Conservation (phyloP, 2,797 vertebrate species). For the Notolabrus celidotus region DNA sequence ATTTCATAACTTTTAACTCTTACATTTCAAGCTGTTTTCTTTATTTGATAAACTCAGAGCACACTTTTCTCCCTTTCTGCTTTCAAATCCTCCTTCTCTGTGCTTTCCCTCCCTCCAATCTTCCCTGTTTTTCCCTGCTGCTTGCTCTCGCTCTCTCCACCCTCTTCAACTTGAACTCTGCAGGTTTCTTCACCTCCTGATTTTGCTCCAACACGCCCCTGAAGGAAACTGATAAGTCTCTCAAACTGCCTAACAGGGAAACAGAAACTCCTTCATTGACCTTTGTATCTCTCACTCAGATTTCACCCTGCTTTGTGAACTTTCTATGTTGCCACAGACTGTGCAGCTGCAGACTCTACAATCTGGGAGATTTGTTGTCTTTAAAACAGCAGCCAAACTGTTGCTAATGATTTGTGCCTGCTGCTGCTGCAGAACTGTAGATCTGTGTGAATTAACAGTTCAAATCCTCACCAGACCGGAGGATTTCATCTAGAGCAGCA, state of each 20-base stretch:
- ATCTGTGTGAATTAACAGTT: not conserved
- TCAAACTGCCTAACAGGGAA: not conserved
- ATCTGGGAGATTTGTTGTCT: conserved; percentile 7
- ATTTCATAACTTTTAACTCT: not conserved
- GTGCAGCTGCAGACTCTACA: not conserved
- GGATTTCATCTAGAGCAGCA: conserved; percentile 45
- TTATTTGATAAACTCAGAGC: not conserved
- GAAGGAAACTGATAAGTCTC: conserved; percentile 14
- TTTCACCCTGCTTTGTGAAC: conserved; percentile 18
- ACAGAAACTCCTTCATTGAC: conserved; percentile 3
- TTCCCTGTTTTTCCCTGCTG: conserved; percentile 6
- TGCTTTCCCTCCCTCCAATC: not conserved
- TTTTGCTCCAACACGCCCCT: conserved; percentile 41
- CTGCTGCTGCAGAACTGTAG: not conserved
- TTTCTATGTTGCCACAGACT: conserved; percentile 12
- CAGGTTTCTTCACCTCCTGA: conserved; percentile 52
- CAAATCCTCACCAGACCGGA: conserved; percentile 10
- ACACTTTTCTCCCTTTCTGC: conserved; percentile 22
- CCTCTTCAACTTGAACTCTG: conserved; percentile 54
- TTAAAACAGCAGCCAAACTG: conserved; percentile 22
- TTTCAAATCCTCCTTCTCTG: not conserved
- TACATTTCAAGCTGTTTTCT: not conserved
- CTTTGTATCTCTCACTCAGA: not conserved
- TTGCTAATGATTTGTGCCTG: not conserved
- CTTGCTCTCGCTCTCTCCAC: conserved; percentile 51